phyloP scores from a whole-genome alignment of 2,888 invertebrate genomes.

The Harpalus rubripes region DNA sequence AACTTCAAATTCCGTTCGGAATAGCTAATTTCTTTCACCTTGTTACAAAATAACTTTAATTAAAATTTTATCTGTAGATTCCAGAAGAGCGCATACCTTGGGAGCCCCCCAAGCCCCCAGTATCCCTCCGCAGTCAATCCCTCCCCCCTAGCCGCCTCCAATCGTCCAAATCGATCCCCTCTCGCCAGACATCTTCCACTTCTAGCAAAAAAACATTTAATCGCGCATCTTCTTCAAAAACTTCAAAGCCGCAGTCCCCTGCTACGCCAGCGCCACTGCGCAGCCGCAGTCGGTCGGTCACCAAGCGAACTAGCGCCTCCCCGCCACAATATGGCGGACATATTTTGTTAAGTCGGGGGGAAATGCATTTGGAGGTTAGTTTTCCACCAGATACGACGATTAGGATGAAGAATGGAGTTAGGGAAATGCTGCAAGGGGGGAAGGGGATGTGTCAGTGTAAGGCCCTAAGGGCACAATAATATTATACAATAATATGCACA shows the following conservation, averaged over 20 bases:
- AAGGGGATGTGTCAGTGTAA: constrained; percentile 56
- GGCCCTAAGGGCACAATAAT: constrained; percentile 26
- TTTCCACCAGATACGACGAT: constrained; percentile 76
- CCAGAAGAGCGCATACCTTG: constrained; percentile 77
- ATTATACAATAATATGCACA: no score
- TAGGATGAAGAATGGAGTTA: constrained; percentile 72
- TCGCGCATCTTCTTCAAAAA: constrained; percentile 10
- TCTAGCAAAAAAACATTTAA: not conserved
- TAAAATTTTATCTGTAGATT: constrained; percentile 70
- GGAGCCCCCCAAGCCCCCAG: constrained; percentile 74
- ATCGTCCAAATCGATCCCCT: not conserved
- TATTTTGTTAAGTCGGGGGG: constrained; percentile 74
- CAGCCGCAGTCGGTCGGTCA: constrained; percentile 9
- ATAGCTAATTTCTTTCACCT: no score
- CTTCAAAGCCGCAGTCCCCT: not conserved
- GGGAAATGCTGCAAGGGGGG: constrained; percentile 71
- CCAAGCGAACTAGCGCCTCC: not conserved
- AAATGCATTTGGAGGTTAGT: constrained; percentile 74
- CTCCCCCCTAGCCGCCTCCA: constrained; percentile 71
- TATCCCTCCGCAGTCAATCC: constrained; percentile 72
- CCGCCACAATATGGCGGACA: constrained; percentile 71
- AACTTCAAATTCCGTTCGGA: no score
- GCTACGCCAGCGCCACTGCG: constrained; percentile 16
- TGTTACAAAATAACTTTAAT: no score
- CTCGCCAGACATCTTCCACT: not conserved